These are phyloP conservation scores for Mesocricetus auratus DNA, from an alignment of 2,113 vertebrate genomes.

Conservation along the genomic window DNA sequence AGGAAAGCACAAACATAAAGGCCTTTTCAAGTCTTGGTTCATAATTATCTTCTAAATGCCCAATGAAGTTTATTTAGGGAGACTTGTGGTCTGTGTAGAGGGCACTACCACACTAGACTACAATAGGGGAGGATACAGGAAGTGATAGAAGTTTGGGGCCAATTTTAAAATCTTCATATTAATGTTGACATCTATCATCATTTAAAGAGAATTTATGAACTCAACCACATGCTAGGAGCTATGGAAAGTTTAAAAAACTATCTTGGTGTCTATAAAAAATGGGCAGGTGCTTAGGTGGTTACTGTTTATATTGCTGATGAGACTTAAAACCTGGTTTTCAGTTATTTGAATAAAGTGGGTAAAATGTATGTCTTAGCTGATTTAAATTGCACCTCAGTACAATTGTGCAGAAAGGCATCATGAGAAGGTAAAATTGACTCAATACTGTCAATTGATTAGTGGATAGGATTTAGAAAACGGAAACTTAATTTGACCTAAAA, in stretches of 20 bases:
- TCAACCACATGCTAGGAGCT: neutral
- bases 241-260: neutral
- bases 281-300: neutral
- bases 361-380: neutral
- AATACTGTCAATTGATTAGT: neutral
- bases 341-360: neutral
- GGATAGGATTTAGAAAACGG: neutral
- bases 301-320: neutral
- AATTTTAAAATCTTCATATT: neutral
- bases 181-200: neutral
- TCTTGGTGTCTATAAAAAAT: neutral
- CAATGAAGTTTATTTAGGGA: neutral
- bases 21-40: neutral
- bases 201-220: constrained; percentile 7
- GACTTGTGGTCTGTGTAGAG: neutral
- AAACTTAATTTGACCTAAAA: neutral
- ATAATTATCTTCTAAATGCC: neutral
- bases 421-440: neutral
- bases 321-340: neutral
- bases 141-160: neutral
- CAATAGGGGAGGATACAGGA: neutral
- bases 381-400: neutral
- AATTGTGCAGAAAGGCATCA: neutral
- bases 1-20: neutral
- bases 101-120: fast-evolving